Conservation (phyloP, 2,888 invertebrate genomes). For the Trichogramma dendrolimi region DNA sequence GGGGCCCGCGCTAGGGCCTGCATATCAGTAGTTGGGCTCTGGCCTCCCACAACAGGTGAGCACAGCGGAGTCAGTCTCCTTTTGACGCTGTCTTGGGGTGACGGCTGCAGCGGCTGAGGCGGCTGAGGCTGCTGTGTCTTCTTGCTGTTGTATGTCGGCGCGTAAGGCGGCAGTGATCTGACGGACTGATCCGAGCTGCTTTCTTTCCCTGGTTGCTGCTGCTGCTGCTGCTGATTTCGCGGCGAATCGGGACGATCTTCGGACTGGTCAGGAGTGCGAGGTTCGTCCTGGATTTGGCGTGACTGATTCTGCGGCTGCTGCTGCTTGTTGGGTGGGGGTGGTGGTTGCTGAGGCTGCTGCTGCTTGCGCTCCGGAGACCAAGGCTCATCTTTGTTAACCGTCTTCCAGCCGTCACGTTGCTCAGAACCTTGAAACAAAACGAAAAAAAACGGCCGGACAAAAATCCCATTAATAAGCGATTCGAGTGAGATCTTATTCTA, state of each 20-base stretch:
- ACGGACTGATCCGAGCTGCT: background rate
- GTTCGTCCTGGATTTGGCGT: background rate
- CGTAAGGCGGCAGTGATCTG: slow-evolving; percentile 1
- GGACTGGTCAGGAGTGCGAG: slow-evolving; percentile 4
- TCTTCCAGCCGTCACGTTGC: slow-evolving; percentile 8
- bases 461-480: too few relatives aligned
- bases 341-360: slow-evolving; percentile 21
- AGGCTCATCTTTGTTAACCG: background rate
- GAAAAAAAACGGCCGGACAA: background rate
- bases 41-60: too few relatives aligned
- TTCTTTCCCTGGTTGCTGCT: slow-evolving; percentile 9
- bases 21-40: too few relatives aligned
- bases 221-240: slow-evolving; percentile 20
- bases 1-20: too few relatives aligned
- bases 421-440: slow-evolving; percentile 15
- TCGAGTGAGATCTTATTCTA: too few relatives aligned
- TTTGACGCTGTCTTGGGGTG: slow-evolving; percentile 18
- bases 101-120: slow-evolving; percentile 26
- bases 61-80: too few relatives aligned
- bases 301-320: slow-evolving; percentile 19
- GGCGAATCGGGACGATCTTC: slow-evolving; percentile 4
- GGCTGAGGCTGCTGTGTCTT: slow-evolving; percentile 27
- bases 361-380: slow-evolving; percentile 12
- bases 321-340: slow-evolving; percentile 40
- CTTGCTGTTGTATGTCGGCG: background rate